Evolutionary conservation across 2,113 vertebrate species (phyloP).

Genomic region (Heterotilapia buettikoferi): DNA sequence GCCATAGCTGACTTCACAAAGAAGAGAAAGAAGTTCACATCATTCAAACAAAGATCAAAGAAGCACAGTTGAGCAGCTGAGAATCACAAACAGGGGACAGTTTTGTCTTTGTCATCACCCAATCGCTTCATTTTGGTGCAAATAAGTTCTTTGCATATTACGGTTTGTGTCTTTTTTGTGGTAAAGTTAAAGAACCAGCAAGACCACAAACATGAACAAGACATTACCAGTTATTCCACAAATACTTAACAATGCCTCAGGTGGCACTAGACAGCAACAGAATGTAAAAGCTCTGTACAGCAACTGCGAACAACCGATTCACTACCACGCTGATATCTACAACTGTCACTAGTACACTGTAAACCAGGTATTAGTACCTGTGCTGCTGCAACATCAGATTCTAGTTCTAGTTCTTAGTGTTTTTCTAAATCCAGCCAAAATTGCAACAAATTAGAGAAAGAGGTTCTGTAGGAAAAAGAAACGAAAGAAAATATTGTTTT

Average conservation of each 20-base stretch:
- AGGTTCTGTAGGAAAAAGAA: background rate
- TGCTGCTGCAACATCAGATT: background rate
- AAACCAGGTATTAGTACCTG: background rate
- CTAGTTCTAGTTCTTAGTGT: background rate
- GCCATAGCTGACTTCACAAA: background rate
- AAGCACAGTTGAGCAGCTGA: background rate
- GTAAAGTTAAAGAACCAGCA: background rate
- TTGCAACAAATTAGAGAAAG: background rate
- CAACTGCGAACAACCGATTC: background rate
- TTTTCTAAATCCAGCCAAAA: background rate
- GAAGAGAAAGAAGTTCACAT: background rate
- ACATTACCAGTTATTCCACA: background rate
- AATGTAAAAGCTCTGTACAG: background rate
- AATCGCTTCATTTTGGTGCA: background rate
- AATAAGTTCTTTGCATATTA: background rate
- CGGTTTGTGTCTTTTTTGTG: background rate
- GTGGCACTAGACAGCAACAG: background rate
- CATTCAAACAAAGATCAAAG: background rate
- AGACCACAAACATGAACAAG: background rate
- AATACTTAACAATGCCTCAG: background rate
- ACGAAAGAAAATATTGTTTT: background rate
- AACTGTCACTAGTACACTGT: background rate
- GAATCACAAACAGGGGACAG: fast-evolving
- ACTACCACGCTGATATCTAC: background rate
- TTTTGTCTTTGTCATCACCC: background rate